Evolutionary conservation across 2,888 invertebrate species (phyloP).

Genomic region (Chalcis sispes): DNA sequence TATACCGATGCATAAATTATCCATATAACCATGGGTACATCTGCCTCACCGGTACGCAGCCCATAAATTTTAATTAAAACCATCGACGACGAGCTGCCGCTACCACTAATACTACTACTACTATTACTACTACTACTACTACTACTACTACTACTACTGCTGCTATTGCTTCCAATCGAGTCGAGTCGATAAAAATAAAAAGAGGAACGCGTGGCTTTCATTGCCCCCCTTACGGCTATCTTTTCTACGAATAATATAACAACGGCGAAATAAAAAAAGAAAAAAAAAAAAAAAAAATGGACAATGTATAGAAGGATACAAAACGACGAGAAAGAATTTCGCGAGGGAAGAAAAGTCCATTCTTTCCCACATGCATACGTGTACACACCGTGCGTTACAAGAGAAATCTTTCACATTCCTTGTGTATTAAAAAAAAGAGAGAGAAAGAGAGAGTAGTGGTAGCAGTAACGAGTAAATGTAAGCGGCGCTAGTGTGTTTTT

Average conservation of each 20-base stretch:
- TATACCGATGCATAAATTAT: slow-evolving; percentile 45
- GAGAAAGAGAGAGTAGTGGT: too few relatives aligned
- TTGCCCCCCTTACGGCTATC: neutral
- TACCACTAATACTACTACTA: too few relatives aligned
- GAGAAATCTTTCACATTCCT: slow-evolving; percentile 26
- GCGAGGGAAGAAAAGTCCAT: slow-evolving; percentile 21
- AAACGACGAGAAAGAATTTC: neutral
- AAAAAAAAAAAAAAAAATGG: neutral
- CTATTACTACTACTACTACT: neutral
- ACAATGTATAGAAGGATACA: slow-evolving; percentile 29
- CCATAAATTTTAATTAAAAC: slow-evolving; percentile 55
- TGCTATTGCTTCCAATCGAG: too few relatives aligned
- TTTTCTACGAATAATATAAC: slow-evolving; percentile 35
- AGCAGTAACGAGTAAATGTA: too few relatives aligned
- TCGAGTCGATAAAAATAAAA: neutral
- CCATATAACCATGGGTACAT: slow-evolving; percentile 22
- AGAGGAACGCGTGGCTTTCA: too few relatives aligned
- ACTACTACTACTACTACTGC: too few relatives aligned
- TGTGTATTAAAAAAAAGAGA: too few relatives aligned
- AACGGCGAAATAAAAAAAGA: slow-evolving; percentile 6
- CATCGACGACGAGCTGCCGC: neutral
- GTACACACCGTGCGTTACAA: too few relatives aligned
- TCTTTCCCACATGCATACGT: slow-evolving; percentile 9
- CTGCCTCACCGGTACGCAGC: neutral
- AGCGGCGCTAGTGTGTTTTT: too few relatives aligned